Base-by-base conservation (phyloP, 2,113 vertebrate genomes). In the Spilogale gracilis region DNA sequence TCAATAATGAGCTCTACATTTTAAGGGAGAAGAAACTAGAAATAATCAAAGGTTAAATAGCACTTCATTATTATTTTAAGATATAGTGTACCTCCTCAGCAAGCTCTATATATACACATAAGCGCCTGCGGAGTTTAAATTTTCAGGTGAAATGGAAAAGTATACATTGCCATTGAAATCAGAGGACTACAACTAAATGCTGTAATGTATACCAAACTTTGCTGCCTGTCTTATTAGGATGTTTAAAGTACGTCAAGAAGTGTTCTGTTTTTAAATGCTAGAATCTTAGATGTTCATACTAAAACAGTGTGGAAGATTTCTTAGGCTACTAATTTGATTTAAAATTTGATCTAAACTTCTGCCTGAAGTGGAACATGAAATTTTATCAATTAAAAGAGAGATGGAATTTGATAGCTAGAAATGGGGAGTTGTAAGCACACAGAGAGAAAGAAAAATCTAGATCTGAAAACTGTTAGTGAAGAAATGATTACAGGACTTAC, bases 251-350 rank as follows among this genome's bases (percentile, higher is more conserved):
- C 45, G 4, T 81, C 90, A 69, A 67, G 16, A 94, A 95, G 50
- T 71, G 10, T 84, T 84, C 17, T 84, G 84, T 96, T 94, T 92
- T 94, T 93, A 81, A 91, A 82, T 63, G 23, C 69, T 27, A 67
- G 8, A 74, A 83, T 80, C 12, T 73, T 89, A 85, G 83, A 93
- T 95, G 38, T 87, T 0, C 32, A 9, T 76, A 9, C 25, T 94
- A 48, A 82, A 88, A 94, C 52, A 6, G n/a, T 69, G 25, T 58
- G 1, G 17, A 89, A 69, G 32, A 83, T 91, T 94, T 96, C 50
- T 89, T 45, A 82, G 48, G 5, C 16, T 85, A 65, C 9, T 50
- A 50, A 69, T 38, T 43, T 90, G 56, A 43, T 92, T 38, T 91
- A 27, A 94, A 88, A 85, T 38, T 38, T 38, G 38, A 38, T 38